Evolutionary conservation across 2,113 vertebrate genomes (phyloP).

Genomic region (Stomatorhinus ivindoensis): DNA sequence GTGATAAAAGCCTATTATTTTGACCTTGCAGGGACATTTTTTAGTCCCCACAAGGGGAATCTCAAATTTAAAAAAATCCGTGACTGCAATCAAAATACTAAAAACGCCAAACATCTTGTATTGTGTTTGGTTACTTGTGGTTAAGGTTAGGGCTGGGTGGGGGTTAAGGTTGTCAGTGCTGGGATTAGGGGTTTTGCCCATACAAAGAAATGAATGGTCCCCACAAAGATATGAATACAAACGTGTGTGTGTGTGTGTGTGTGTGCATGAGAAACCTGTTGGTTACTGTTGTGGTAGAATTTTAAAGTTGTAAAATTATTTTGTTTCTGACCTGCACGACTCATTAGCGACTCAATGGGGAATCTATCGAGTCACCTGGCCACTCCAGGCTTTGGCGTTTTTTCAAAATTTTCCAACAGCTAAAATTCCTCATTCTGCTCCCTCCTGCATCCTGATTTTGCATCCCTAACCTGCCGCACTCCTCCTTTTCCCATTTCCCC

Average conservation of each 20-base stretch:
- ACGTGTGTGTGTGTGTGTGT: background rate
- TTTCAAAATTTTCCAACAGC: background rate
- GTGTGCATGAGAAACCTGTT: background rate
- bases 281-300: background rate
- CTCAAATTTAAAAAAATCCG: background rate
- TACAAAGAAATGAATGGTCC: background rate
- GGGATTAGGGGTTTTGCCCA: background rate
- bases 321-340: background rate
- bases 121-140: background rate
- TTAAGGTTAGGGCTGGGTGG: background rate
- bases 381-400: background rate
- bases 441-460: conserved; percentile 20
- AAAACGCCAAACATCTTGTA: background rate
- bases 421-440: background rate
- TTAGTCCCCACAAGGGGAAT: background rate
- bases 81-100: background rate
- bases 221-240: background rate
- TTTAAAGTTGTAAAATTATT: background rate
- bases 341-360: background rate
- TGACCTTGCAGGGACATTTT: background rate
- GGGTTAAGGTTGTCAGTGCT: too few species aligned
- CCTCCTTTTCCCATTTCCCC: conserved; percentile 14
- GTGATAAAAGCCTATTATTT: background rate
- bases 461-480: conserved; percentile 27
- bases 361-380: background rate